A percentile compares a stretch with the other conserved stretches of the same genome.
These are phyloP conservation scores for Andrena praecox DNA, from an alignment of 2,888 invertebrate species.

Conservation along the genomic window DNA sequence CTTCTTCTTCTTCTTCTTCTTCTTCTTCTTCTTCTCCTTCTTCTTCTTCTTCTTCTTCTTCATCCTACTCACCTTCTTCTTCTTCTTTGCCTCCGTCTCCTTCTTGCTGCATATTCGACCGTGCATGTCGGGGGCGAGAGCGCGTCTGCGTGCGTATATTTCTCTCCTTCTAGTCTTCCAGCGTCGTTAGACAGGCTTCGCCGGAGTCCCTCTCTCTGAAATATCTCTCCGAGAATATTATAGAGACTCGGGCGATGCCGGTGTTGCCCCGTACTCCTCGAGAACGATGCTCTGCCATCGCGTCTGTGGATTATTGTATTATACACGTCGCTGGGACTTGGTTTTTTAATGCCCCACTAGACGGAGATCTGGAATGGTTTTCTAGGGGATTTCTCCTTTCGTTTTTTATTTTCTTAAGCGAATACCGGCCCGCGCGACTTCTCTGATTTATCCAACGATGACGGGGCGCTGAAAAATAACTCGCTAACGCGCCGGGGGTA, in stretches of 20 bases:
- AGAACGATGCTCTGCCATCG: conserved; percentile 72
- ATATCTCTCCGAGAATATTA: conserved; percentile 82
- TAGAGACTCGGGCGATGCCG: conserved; percentile 72
- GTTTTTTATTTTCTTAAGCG: not conserved
- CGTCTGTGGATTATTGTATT: conserved; percentile 76
- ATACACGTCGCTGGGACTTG: conserved; percentile 48
- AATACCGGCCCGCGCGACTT: not conserved
- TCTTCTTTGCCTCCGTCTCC: conserved; percentile 52
- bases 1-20: conserved; percentile 50
- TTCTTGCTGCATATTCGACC: conserved; percentile 54
- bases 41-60: not conserved
- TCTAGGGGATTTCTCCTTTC: not conserved
- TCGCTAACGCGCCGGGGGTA: not conserved
- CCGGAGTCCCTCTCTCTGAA: conserved; percentile 76
- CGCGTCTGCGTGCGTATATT: conserved; percentile 40
- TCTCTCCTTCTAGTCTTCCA: conserved; percentile 62
- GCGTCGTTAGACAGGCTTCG: conserved; percentile 68
- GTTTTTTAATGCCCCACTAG: conserved; percentile 8
- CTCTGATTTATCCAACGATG: not conserved
- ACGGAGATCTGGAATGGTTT: not conserved
- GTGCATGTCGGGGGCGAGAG: conserved; percentile 31
- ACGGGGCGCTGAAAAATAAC: conserved; percentile 17
- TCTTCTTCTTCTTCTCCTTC: conserved; percentile 24
- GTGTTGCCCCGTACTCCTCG: conserved; percentile 71
- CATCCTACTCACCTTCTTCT: not conserved